Evolutionary conservation across 1,140 invertebrate species (phyloP).

Genomic region (Drosophila tristis): DNA sequence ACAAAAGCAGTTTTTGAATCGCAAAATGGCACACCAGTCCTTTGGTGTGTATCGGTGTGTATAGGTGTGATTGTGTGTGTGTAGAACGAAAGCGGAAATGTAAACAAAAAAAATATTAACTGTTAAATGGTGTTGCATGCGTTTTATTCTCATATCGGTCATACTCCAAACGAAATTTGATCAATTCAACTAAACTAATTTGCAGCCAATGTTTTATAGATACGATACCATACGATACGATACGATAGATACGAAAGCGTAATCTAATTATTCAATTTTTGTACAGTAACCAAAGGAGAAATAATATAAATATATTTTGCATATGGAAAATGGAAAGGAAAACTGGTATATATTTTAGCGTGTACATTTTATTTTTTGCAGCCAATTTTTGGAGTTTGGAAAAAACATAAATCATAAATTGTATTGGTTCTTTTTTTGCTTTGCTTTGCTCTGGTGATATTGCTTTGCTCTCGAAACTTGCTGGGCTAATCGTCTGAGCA

Average conservation of each 20-base stretch:
- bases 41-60: neutral
- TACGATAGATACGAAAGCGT: slow-evolving; percentile 6
- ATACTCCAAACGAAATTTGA: slow-evolving; percentile 40
- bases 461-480: slow-evolving; percentile 50
- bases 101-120: slow-evolving; percentile 45
- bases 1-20: slow-evolving; percentile 62
- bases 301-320: slow-evolving; percentile 14
- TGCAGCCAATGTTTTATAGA: slow-evolving; percentile 63
- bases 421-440: slow-evolving; percentile 8
- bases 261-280: slow-evolving; percentile 43
- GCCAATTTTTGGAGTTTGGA: slow-evolving; percentile 47
- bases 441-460: slow-evolving; percentile 46
- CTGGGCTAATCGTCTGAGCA: slow-evolving; percentile 51
- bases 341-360: slow-evolving; percentile 33
- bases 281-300: slow-evolving; percentile 16
- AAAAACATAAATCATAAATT: slow-evolving; percentile 45
- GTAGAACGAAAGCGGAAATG: slow-evolving; percentile 35
- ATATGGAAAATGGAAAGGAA: slow-evolving; percentile 37
- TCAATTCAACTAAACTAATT: slow-evolving; percentile 74
- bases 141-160: slow-evolving; percentile 12
- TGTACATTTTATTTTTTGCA: slow-evolving; percentile 27
- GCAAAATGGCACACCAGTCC: slow-evolving; percentile 32
- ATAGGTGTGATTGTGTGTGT: slow-evolving; percentile 9
- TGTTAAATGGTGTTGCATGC: slow-evolving; percentile 54
- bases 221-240: too few relatives aligned